phyloP scores from a whole-genome alignment of 1,140 invertebrate species.

The Conus betulinus region DNA sequence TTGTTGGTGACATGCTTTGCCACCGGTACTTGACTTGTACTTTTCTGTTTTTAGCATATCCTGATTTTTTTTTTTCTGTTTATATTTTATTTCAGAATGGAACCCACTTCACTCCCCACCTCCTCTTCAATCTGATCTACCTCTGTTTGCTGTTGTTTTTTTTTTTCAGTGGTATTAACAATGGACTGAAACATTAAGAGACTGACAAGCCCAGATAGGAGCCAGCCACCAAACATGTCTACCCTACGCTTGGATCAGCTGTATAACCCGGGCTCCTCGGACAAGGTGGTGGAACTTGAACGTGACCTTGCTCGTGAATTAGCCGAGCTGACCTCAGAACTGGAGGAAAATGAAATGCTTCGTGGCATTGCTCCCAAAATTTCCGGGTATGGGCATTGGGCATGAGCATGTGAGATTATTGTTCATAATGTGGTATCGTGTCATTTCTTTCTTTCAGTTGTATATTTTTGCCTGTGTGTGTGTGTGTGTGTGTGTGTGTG shows the following conservation, averaged over 20 bases:
- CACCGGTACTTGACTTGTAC: too few species aligned
- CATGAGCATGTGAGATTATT: neutral
- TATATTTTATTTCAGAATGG: too few species aligned
- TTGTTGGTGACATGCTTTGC: too few species aligned
- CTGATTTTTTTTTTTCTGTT: too few species aligned
- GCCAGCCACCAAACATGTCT: slow-evolving; percentile 13
- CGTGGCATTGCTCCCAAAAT: slow-evolving; percentile 65
- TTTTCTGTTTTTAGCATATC: too few species aligned
- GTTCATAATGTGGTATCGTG: too few species aligned
- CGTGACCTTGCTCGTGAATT: slow-evolving; percentile 68
- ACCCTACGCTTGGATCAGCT: slow-evolving; percentile 60
- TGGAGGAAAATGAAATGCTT: slow-evolving; percentile 73
- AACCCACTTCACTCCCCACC: too few species aligned
- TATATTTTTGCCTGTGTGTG: neutral
- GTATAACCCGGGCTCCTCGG: slow-evolving; percentile 61
- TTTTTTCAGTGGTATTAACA: too few species aligned
- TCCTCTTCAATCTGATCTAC: too few species aligned
- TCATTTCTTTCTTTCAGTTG: neutral
- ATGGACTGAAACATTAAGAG: too few species aligned
- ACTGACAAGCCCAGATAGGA: too few species aligned
- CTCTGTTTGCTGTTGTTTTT: too few species aligned
- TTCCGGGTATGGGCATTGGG: slow-evolving; percentile 58
- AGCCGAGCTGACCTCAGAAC: slow-evolving; percentile 71
- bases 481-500: neutral
- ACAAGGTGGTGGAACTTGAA: slow-evolving; percentile 70